Conservation (phyloP, 2,113 vertebrate species). For the Gopherus evgoodei region DNA sequence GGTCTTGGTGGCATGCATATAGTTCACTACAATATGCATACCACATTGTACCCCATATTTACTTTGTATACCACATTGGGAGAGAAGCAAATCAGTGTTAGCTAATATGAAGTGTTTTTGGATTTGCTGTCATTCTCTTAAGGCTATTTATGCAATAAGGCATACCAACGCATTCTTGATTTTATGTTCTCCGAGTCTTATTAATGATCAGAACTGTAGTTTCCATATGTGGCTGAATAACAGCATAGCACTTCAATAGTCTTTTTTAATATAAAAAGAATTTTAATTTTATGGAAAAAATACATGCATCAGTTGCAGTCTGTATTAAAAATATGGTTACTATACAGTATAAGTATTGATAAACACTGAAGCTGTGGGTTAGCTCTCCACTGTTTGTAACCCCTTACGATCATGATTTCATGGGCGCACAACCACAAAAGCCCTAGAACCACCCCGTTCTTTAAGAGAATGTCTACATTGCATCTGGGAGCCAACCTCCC, state of each 20-base stretch:
- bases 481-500: background rate
- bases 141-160: too few species aligned
- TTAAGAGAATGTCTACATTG: background rate
- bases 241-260: background rate
- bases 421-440: background rate
- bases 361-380: background rate
- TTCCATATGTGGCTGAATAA: background rate
- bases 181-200: background rate
- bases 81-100: background rate
- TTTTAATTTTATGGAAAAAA: background rate
- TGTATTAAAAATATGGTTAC: background rate
- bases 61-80: background rate
- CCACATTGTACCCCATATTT: background rate
- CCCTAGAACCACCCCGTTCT: background rate
- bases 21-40: background rate
- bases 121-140: background rate
- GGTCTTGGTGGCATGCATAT: background rate
- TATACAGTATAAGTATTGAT: background rate
- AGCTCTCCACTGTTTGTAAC: background rate
- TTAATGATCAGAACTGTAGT: background rate
- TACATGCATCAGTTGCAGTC: background rate
- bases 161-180: background rate
- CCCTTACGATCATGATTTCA: background rate
- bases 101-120: background rate
- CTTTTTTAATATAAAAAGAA: background rate